phyloP scores from a whole-genome alignment of 2,888 invertebrate genomes.

The Cryptocephalus moraei region DNA sequence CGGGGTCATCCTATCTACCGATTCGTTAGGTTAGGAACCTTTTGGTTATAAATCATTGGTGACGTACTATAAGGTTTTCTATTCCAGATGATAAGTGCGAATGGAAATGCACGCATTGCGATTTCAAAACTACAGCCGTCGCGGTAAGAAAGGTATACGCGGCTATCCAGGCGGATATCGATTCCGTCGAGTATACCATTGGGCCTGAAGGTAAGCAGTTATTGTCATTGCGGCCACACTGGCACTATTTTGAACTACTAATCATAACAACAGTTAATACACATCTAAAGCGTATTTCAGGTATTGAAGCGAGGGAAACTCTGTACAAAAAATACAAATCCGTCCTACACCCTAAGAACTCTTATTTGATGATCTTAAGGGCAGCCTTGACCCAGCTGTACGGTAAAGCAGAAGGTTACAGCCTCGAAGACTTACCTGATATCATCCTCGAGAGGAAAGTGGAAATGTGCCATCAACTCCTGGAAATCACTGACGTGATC shows the following conservation, averaged over 20 bases:
- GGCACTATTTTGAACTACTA: neutral
- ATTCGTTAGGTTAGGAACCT: slow-evolving; percentile 52
- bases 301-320: slow-evolving; percentile 54
- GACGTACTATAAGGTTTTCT: neutral
- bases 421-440: slow-evolving; percentile 61
- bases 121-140: slow-evolving; percentile 48
- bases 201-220: slow-evolving; percentile 39
- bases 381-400: slow-evolving; percentile 68
- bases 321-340: slow-evolving; percentile 33
- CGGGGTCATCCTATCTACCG: slow-evolving; percentile 52
- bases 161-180: slow-evolving; percentile 58
- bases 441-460: slow-evolving; percentile 64
- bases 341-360: slow-evolving; percentile 68
- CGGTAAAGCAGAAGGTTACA: slow-evolving; percentile 63
- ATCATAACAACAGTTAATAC: neutral
- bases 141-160: slow-evolving; percentile 52
- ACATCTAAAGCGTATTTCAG: slow-evolving; percentile 3
- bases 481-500: slow-evolving; percentile 59
- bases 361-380: slow-evolving; percentile 55
- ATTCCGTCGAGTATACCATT: slow-evolving; percentile 49
- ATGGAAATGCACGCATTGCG: slow-evolving; percentile 64
- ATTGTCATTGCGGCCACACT: neutral
- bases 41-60: neutral
- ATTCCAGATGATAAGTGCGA: slow-evolving; percentile 17
- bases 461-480: slow-evolving; percentile 57